Base-by-base conservation (phyloP, 2,797 vertebrate genomes). In the Hirundo rustica region DNA sequence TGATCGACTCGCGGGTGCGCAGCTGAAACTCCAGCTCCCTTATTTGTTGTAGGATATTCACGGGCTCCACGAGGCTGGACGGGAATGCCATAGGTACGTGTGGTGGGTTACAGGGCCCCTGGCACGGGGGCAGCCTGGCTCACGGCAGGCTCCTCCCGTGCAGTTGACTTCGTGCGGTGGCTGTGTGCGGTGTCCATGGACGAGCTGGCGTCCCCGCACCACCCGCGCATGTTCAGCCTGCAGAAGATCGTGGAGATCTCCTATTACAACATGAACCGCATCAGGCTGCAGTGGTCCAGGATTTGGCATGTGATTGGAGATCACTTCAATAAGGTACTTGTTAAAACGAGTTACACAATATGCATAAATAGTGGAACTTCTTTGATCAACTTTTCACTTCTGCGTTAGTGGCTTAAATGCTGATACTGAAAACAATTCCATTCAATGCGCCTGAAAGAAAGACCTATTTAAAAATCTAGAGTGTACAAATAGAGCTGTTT, bases 201-300 rank as follows among this genome's bases (percentile, higher is more conserved):
- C 7, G 99, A 99, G 96, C 97, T 99, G 97, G 99, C 99, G 32
- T 99, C 99, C 2, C 97, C 98, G 1, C 99, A 99, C 96, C 99
- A 99, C 87, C 99, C 99, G 0, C 98, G 99, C 85, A 99, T 99
- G 99, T 99, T 99, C 98, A 99, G 99, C 96, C 95, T 99, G 94
- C 99, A 99, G 96, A 99, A 99, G 98, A 99, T 99, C 3, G 99
- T 99, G 96, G 99, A 99, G 95, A 99, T 99, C 74, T 99, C 99
- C 0, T 99, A 99, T 71, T 99, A 99, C 97, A 99, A 99, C 98
- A 99, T 99, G 99, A 99, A 99, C 97, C 98, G 99, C 66, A 99
- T 99, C 94, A 96, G 99, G 62, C 98, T 99, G 81, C 99, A 99
- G 97, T 99, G 99, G 99, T 99, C 99, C 19, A 98, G 99, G 64